Percentiles rank a stretch among this genome's conserved stretches.
phyloP scores from a whole-genome alignment of 2,888 invertebrate genomes.

The Coenonympha arcania region DNA sequence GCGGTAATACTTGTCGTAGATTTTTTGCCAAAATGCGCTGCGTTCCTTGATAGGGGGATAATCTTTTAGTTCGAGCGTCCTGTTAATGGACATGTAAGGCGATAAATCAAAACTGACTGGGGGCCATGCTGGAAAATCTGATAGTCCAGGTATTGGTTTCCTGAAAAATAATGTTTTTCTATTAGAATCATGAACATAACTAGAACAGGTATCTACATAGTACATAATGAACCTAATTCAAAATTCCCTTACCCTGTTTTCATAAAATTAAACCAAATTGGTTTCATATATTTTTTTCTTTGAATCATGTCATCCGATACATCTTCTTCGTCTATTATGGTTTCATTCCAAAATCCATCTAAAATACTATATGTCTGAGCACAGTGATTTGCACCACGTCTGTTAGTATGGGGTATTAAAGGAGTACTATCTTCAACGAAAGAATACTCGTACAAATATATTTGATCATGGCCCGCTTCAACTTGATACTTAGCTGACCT shows the following conservation, averaged over 20 bases:
- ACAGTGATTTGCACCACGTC: constrained; percentile 39
- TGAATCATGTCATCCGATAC: constrained; percentile 30
- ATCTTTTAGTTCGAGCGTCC: constrained; percentile 26
- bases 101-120: constrained; percentile 16
- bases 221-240: not conserved
- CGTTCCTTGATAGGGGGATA: constrained; percentile 21
- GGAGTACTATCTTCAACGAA: constrained; percentile 37
- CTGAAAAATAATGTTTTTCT: constrained; percentile 29
- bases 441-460: constrained; percentile 46
- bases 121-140: constrained; percentile 36
- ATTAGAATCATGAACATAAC: too few species aligned
- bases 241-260: not conserved
- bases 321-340: constrained; percentile 28
- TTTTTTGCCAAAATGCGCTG: constrained; percentile 30
- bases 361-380: constrained; percentile 34
- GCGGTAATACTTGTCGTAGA: constrained; percentile 31
- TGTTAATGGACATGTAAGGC: constrained; percentile 32
- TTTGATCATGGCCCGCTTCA: constrained; percentile 38
- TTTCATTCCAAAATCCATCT: constrained; percentile 17
- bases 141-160: constrained; percentile 45
- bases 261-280: constrained; percentile 43
- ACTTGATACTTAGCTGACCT: constrained; percentile 35
- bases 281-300: constrained; percentile 33
- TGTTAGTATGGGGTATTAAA: constrained; percentile 31
- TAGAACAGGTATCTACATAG: too few species aligned